Percentiles rank a stretch among this genome's conserved stretches.
These are phyloP conservation scores for Semicossyphus pulcher DNA, from an alignment of 2,113 vertebrate species.

Conservation along the genomic window DNA sequence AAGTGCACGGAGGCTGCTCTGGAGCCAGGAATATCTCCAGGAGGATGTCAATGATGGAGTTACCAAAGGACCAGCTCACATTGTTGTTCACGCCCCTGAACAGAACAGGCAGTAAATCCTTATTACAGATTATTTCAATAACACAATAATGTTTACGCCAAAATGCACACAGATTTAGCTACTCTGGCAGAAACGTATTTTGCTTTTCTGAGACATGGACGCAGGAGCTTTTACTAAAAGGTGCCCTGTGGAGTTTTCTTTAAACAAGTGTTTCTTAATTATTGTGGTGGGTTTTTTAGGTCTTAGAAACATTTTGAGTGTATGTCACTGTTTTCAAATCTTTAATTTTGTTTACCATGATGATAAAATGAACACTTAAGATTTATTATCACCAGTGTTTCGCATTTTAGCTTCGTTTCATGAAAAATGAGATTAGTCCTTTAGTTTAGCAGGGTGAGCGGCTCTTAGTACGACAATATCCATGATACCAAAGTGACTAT, in stretches of 20 bases:
- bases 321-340: too few species aligned
- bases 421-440: too few species aligned
- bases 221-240: background rate
- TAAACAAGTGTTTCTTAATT: too few species aligned
- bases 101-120: conserved; percentile 25
- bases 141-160: background rate
- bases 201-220: background rate
- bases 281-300: too few species aligned
- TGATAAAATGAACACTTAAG: too few species aligned
- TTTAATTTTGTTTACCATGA: too few species aligned
- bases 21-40: conserved; percentile 66
- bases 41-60: conserved; percentile 76
- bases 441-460: too few species aligned
- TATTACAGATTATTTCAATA: background rate
- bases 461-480: too few species aligned
- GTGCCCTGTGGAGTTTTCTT: background rate
- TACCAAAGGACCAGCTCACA: conserved; percentile 83
- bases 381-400: too few species aligned
- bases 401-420: too few species aligned
- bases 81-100: conserved; percentile 85
- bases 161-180: background rate
- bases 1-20: conserved; percentile 50
- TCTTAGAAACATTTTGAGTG: too few species aligned
- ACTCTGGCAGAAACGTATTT: background rate
- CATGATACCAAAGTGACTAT: too few species aligned